A percentile compares a stretch with the other conserved stretches of the same genome.
Evolutionary conservation across 2,888 invertebrate genomes (phyloP).

Genomic region (Ferdinandea cuprea): DNA sequence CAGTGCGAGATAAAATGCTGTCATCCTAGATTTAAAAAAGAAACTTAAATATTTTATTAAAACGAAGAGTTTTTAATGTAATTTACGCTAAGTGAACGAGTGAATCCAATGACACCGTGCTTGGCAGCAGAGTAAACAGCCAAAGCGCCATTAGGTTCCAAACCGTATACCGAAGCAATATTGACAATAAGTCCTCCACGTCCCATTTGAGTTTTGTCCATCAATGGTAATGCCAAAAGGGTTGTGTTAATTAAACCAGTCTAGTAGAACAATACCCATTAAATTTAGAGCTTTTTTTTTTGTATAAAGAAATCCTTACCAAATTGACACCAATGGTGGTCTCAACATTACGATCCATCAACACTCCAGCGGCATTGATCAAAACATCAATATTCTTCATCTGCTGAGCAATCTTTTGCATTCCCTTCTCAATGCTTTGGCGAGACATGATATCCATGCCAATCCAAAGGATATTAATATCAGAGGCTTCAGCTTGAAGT

Average conservation of each 20-base stretch:
- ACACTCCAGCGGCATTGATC: slow-evolving; percentile 79
- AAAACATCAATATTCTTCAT: slow-evolving; percentile 80
- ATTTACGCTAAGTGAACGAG: slow-evolving; percentile 80
- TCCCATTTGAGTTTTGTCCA: slow-evolving; percentile 81
- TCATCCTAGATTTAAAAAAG: slow-evolving; percentile 78
- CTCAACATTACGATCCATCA: slow-evolving; percentile 81
- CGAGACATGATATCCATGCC: slow-evolving; percentile 79
- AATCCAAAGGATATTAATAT: slow-evolving; percentile 78
- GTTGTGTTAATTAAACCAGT: slow-evolving; percentile 80
- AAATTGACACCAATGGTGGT: slow-evolving; percentile 81
- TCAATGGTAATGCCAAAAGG: slow-evolving; percentile 78
- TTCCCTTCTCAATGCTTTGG: slow-evolving; percentile 78
- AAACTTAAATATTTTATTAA: no score
- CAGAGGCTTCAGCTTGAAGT: slow-evolving; percentile 78
- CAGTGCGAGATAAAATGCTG: slow-evolving; percentile 78
- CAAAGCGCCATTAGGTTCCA: slow-evolving; percentile 80
- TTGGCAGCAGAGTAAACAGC: slow-evolving; percentile 81
- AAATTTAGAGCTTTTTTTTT: background rate
- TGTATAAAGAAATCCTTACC: slow-evolving; percentile 75
- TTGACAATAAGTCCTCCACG: slow-evolving; percentile 80
- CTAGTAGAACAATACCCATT: slow-evolving; percentile 63
- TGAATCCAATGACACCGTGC: slow-evolving; percentile 81
- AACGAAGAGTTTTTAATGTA: no score
- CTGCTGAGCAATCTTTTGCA: slow-evolving; percentile 78
- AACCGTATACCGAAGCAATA: slow-evolving; percentile 80